A percentile compares a stretch with the other conserved stretches of the same genome.
phyloP scores from a whole-genome alignment of 2,888 invertebrate genomes.

The Polietes domitor region DNA sequence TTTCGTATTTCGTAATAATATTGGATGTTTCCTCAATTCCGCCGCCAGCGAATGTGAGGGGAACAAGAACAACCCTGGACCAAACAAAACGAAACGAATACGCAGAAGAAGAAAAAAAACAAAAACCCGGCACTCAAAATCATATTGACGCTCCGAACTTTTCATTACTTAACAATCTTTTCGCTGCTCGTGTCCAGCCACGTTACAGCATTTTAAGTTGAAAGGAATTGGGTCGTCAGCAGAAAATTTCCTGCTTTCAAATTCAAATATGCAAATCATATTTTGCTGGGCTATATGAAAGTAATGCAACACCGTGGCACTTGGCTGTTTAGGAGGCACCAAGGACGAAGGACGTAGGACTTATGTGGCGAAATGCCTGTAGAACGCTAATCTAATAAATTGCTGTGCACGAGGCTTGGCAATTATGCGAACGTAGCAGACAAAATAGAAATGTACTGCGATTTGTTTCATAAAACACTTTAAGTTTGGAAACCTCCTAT shows the following conservation, averaged over 20 bases:
- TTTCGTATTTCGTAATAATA: conserved; percentile 2
- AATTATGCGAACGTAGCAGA: no score
- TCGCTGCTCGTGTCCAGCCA: no score
- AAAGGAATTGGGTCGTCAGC: conserved; percentile 19
- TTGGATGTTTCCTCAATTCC: neutral
- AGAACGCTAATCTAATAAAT: no score
- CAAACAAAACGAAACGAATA: no score
- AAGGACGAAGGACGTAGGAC: neutral
- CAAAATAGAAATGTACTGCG: no score
- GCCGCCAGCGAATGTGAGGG: neutral
- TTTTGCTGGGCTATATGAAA: no score
- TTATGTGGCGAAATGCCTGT: neutral
- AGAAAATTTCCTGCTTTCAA: conserved; percentile 17
- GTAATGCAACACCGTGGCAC: neutral
- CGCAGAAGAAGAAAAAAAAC: neutral
- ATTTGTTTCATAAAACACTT: no score
- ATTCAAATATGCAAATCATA: conserved; percentile 23
- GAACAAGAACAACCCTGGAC: neutral
- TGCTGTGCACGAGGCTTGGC: no score
- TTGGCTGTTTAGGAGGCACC: neutral
- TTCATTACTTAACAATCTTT: conserved; percentile 26
- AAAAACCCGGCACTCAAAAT: neutral
- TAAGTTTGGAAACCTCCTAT: no score
- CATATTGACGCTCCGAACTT: conserved; percentile 5
- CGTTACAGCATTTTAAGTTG: conserved; percentile 4